Evolutionary conservation across 2,888 invertebrate species (phyloP), one percentile per base, ranked within the genome.

Genomic region (Drosophila eohydei): DNA sequence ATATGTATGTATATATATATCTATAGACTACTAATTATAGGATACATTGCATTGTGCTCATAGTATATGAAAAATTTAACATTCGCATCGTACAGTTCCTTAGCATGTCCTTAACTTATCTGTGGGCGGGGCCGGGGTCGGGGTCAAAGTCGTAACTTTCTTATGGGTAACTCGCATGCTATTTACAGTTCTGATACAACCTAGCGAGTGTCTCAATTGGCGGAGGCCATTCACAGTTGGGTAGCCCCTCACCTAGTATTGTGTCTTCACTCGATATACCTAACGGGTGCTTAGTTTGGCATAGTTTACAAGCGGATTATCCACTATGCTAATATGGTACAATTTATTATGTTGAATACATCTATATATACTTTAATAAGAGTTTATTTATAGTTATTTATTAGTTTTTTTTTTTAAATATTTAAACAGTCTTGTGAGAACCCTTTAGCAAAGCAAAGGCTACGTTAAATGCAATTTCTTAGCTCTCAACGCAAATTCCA

Each of bases 31-130:
- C 88, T 80, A 83, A 71, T 81, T 90, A 88, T 91, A 91, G 91
- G 91, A 91, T 90, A 90, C 91, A 90, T 88, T 90, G 89, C 82
- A 89, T 87, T 91, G 91, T 91, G 91, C 91, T 91, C 91, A 84
- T 85, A 86, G 46, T 82, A 66, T 83, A 68, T 66, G 69, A 62
- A 81, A 81, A 74, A 72, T 84, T 75, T 81, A 81, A 83, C 79
- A 82, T 74, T 84, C 79, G 62, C 76, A 65, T 74, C 71, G 65
- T 74, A 54, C 60, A 78, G 70, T 46, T 78, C 54, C 56, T 46
- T 65, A 56, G 58, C 55, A 51, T 63, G 43, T 44, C 51, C 50
- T 32, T 40, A 57, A 12, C 9, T 30, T 9, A 32, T 40, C 6
- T 12, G 7, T 21, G 21, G 21, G 21, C 21, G 21, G 21, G 21